phyloP scores from a whole-genome alignment of 2,113 vertebrate genomes.

The Lophura nycthemera region DNA sequence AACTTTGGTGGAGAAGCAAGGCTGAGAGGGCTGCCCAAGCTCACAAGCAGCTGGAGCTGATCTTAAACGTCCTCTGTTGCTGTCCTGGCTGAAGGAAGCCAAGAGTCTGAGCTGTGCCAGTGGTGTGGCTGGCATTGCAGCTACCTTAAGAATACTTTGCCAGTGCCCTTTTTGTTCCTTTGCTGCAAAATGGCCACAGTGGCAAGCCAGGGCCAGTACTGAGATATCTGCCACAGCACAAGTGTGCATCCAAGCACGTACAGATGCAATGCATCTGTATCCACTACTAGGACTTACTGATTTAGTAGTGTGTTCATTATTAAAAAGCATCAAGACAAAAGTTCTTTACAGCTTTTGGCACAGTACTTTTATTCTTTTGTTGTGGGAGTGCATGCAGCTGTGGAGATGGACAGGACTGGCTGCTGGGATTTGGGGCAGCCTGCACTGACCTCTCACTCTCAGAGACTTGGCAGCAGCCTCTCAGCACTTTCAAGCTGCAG shows the following conservation, averaged over 20 bases:
- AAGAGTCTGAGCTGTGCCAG: background rate
- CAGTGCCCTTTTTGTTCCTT: background rate
- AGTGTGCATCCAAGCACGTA: fast-evolving
- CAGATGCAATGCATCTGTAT: background rate
- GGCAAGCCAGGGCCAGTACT: background rate
- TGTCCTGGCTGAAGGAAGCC: background rate
- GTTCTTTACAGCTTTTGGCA: background rate
- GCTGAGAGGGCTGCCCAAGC: background rate
- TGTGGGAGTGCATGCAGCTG: background rate
- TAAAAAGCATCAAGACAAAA: background rate
- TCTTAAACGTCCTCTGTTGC: background rate
- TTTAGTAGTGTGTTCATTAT: background rate
- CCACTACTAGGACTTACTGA: background rate
- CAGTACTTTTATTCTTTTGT: background rate
- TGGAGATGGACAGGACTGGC: background rate
- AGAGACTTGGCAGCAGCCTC: background rate
- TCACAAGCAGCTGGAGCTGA: background rate
- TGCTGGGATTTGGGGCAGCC: background rate
- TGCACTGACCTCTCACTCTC: background rate
- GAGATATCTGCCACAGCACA: fast-evolving
- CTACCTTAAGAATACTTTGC: background rate
- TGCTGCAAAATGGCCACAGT: background rate
- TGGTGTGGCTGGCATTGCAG: background rate
- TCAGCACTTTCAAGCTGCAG: background rate
- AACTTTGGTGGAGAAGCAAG: background rate